Base-by-base conservation (phyloP, 2,113 vertebrate genomes). In the Aix galericulata region DNA sequence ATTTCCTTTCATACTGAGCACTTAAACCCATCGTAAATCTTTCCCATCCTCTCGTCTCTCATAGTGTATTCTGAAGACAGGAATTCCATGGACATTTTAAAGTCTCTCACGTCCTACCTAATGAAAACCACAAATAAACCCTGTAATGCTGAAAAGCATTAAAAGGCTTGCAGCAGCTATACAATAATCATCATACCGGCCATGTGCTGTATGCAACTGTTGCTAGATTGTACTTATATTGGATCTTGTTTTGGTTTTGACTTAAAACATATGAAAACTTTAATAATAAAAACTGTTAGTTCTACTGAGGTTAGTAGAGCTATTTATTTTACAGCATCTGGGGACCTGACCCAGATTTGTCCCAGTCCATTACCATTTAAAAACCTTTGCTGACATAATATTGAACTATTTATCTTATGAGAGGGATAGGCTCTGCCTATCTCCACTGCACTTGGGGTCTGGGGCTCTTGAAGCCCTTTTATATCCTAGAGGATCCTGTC, bases 121-220 rank as follows among this genome's bases (percentile, higher is more conserved):
- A 85, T 82, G 75, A 79, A 94, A 93, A 90, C 78, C 67, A 87
- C 58, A 76, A 93, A 79, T 29, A 68, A 59, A 94, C 31, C 55
- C 34, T 64, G 13, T 81, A 55, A 42, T 56, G 34, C 58, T 83
- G 42, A 89, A 87, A 82, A 46, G n/a, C 75, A 36, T 44, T 59
- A 50, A 50, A 85, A 82, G 36, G 14, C 48, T 89, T 32, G 13
- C 18, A 58, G 74, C 36, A 63, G 42, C 58, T 88, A 16, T 74
- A 68, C 34, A n/a, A 6, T 42, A 27, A 32, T 38, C 27, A 23
- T 17, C 20, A 6, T 58, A 69, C 5, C 56, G 69, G 44, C 52
- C 18, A 6, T 2, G 3, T 52, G 25, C 17, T 81, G 52, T 69
- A 31, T 63, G 40, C 64, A 78, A 46, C 27, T 73, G 26, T 40